Evolutionary conservation across 2,797 vertebrate genomes (phyloP).

Genomic region (Rhinophrynus dorsalis): DNA sequence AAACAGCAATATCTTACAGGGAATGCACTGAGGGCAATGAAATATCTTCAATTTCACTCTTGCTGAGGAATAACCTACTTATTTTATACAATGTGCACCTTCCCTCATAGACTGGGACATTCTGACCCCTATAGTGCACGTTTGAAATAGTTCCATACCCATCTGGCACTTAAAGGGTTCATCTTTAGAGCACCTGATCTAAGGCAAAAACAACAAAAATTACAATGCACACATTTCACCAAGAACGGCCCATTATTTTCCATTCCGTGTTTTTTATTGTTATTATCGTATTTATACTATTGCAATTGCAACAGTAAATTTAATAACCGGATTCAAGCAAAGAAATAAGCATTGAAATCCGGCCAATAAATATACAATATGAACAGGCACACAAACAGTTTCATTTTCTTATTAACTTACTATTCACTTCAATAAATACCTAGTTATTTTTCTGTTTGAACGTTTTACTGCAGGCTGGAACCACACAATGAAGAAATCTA

Average conservation of each 20-base stretch:
- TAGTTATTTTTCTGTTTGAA: conserved; percentile 37
- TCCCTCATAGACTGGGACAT: background rate
- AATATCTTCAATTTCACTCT: background rate
- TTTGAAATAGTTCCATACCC: no score
- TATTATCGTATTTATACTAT: conserved; percentile 43
- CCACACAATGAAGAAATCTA: conserved; percentile 41
- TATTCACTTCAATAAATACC: conserved; percentile 42
- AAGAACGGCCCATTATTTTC: conserved; percentile 19
- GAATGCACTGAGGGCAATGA: background rate
- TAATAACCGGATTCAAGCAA: conserved; percentile 41
- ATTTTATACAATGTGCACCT: background rate
- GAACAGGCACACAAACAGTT: conserved; percentile 26
- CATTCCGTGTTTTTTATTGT: conserved; percentile 31
- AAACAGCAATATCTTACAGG: background rate
- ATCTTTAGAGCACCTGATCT: background rate
- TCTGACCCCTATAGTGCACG: conserved; percentile 3
- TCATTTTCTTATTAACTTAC: conserved; percentile 39
- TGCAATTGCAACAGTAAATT: conserved; percentile 32
- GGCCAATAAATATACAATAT: conserved; percentile 35
- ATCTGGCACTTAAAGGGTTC: no score
- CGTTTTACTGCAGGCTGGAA: conserved; percentile 44
- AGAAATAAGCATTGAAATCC: conserved; percentile 24
- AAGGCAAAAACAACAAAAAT: conserved; percentile 16
- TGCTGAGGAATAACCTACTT: background rate
- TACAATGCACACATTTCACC: background rate